Evolutionary conservation across 2,888 invertebrate species (phyloP).

Genomic region (Marasmarcha lunaedactyla): DNA sequence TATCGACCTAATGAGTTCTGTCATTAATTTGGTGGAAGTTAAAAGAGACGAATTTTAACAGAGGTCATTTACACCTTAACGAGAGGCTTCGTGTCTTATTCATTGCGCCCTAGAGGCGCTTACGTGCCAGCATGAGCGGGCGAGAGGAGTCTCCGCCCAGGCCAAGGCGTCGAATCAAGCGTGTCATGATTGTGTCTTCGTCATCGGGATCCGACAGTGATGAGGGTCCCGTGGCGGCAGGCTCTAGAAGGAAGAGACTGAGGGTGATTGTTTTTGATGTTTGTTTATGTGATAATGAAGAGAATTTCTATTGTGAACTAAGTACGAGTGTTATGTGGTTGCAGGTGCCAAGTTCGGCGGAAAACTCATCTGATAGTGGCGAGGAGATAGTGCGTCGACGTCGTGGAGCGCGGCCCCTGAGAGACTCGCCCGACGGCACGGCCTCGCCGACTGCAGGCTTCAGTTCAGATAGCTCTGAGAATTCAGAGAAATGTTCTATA

Average conservation of each 20-base stretch:
- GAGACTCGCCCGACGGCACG: constrained; percentile 48
- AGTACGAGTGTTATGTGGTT: constrained; percentile 15
- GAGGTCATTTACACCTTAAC: constrained; percentile 61
- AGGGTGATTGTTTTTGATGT: constrained; percentile 34
- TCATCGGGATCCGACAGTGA: constrained; percentile 56
- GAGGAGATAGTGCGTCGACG: constrained; percentile 38
- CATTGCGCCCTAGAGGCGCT: constrained; percentile 28
- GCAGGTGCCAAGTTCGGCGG: constrained; percentile 65
- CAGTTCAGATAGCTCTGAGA: constrained; percentile 74
- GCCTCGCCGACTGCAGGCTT: constrained; percentile 20
- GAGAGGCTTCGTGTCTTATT: constrained; percentile 50
- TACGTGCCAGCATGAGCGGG: constrained; percentile 40
- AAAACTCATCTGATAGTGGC: constrained; percentile 49
- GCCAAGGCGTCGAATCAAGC: constrained; percentile 44
- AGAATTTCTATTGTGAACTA: background rate
- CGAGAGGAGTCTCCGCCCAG: constrained; percentile 41
- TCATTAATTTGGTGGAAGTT: constrained; percentile 26
- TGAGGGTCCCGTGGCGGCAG: constrained; percentile 41
- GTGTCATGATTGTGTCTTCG: constrained; percentile 41
- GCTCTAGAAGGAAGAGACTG: constrained; percentile 54
- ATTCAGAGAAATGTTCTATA: constrained; percentile 90
- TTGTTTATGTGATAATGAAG: constrained; percentile 3
- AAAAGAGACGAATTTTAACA: constrained; percentile 25
- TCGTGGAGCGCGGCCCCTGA: constrained; percentile 37
- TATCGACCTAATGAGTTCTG: constrained; percentile 35